Percentiles rank a stretch among this genome's conserved stretches.
Evolutionary conservation across 2,113 vertebrate species (phyloP).

Genomic region (Proterorhinus semilunaris): DNA sequence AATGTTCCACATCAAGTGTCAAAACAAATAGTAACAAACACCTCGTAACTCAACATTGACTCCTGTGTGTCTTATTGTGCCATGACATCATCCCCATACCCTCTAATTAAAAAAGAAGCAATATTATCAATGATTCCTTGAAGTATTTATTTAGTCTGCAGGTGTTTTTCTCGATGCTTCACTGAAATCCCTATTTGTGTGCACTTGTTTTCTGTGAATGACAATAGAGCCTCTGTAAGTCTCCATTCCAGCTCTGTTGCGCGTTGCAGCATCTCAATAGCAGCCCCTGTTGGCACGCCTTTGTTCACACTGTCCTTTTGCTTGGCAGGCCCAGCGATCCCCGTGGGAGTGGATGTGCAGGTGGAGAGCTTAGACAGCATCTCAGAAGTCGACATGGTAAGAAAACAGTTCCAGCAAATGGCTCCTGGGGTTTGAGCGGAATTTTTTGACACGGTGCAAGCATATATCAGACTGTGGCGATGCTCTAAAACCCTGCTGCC

Average conservation of each 20-base stretch:
- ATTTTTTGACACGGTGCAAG: background rate
- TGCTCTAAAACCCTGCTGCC: background rate
- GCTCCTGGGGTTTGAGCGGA: background rate
- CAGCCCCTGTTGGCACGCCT: background rate
- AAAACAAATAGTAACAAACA: too few species aligned
- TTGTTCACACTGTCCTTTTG: conserved; percentile 11
- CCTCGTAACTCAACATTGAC: too few species aligned
- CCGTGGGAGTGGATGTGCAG: conserved; percentile 94
- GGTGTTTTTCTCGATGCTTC: background rate
- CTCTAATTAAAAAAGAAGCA: too few species aligned
- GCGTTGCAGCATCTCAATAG: background rate
- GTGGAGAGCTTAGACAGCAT: conserved; percentile 97
- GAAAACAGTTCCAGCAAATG: conserved; percentile 7
- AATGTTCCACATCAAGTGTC: too few species aligned
- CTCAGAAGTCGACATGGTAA: conserved; percentile 97
- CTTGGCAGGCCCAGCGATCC: conserved; percentile 88
- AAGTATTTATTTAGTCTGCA: too few species aligned
- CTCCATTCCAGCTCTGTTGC: background rate
- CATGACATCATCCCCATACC: too few species aligned
- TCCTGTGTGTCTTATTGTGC: too few species aligned
- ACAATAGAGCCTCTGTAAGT: background rate
- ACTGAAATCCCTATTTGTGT: background rate
- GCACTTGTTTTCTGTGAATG: background rate
- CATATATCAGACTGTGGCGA: background rate
- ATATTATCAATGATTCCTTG: too few species aligned